Evolutionary conservation across 2,113 vertebrate genomes (phyloP).

Genomic region (Chamaetylas fuelleborni): DNA sequence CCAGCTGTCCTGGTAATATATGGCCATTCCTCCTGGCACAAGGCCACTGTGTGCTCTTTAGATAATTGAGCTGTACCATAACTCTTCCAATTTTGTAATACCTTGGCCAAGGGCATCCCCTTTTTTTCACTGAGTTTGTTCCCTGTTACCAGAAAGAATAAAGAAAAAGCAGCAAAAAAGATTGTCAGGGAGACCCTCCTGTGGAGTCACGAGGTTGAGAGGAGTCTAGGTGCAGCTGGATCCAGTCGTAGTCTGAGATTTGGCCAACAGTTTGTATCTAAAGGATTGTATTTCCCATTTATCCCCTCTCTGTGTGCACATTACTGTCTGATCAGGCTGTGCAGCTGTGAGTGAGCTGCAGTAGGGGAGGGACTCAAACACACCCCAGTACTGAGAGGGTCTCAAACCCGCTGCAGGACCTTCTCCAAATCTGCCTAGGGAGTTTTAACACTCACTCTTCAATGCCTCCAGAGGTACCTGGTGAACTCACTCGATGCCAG

Average conservation of each 20-base stretch:
- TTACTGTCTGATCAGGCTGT: background rate
- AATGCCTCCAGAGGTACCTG: background rate
- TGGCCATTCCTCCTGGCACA: background rate
- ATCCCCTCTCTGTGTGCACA: background rate
- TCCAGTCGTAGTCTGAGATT: background rate
- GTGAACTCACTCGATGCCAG: accelerated
- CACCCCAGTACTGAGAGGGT: background rate
- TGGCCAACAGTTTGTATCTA: background rate
- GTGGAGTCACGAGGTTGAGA: background rate
- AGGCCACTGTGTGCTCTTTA: background rate
- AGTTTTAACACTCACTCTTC: background rate
- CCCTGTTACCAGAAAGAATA: background rate
- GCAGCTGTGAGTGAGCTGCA: background rate
- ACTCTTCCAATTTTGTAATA: background rate
- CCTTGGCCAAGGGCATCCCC: background rate
- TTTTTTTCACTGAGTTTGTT: background rate
- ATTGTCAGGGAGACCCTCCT: background rate
- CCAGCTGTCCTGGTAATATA: background rate
- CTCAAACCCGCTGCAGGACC: background rate
- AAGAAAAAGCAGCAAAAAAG: background rate
- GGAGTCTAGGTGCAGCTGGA: background rate
- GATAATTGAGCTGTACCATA: background rate
- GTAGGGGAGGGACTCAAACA: background rate
- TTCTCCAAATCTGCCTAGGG: background rate
- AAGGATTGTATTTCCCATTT: background rate